Evolutionary conservation across 2,888 invertebrate genomes (phyloP), one percentile per base, ranked within the genome.

Genomic region (Blastobasis lacticolella): DNA sequence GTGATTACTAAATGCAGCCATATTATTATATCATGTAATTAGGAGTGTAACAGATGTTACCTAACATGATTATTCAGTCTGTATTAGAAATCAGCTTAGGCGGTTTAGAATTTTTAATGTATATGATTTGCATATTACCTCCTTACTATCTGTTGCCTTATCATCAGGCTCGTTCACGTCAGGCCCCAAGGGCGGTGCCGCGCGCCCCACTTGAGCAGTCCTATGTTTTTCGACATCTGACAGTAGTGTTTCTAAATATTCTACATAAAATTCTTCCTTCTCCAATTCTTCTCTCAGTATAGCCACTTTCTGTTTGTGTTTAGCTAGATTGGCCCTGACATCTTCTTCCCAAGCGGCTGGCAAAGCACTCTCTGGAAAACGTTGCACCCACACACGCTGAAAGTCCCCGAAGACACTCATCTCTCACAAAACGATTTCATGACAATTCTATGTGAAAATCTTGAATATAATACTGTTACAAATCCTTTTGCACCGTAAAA

Each of bases 291-390:
- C 95, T 75, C 92, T 92, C 52, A 97, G 89, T 67, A 94, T 91
- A 60, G 91, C 89, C 60, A 96, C 95, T 90, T 94, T 95, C 80
- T 94, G 92, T 89, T 94, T 94, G 90, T 97, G 96, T 84, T 95
- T 94, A 71, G 94, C 92, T 69, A 97, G 91, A 89, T 96, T 96
- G 64, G 95, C 94, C 75, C 95, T 92, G 74, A 96, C 95, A 90
- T 96, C 95, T 88, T 95, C 95, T 82, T 96, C 96, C 96, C 95
- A 96, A 78, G 95, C 95, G 77, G 94, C 94, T 78, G 96, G 96
- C 69, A 96, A 90, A 66, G 94, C 94, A 88, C 95, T 95, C 75
- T 95, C 95, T 65, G 96, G 96, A 90, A 96, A 96, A 75, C 95
- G 91, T 90, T 95, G 94, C 88, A 93, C 92, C 96, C 96, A 96